These are phyloP conservation scores for Numenius phaeopus DNA, from an alignment of 2,797 vertebrate species.

Conservation along the genomic window DNA sequence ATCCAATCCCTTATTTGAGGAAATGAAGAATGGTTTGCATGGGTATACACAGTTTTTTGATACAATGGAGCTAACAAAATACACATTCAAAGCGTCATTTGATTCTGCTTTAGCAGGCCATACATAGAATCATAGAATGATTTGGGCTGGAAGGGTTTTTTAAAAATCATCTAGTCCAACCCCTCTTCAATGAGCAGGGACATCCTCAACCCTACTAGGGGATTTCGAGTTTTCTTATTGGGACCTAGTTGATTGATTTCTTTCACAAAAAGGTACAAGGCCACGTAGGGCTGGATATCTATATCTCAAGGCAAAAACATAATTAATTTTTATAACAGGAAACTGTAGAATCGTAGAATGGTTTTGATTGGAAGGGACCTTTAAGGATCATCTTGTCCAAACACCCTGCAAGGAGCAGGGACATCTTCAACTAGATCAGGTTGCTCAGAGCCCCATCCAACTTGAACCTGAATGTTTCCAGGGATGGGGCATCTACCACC, in stretches of 20 bases:
- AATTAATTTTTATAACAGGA: background rate
- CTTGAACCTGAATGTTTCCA: background rate
- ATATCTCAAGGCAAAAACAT: background rate
- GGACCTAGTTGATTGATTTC: background rate
- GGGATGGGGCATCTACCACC: accelerated
- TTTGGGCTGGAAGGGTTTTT: background rate
- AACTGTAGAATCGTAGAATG: background rate
- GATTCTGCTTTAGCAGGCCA: background rate
- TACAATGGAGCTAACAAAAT: background rate
- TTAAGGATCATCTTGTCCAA: background rate
- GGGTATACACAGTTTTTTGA: background rate
- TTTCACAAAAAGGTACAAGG: background rate
- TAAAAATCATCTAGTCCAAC: background rate
- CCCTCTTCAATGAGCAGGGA: background rate
- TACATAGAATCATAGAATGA: background rate
- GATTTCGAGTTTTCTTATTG: background rate
- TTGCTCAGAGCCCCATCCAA: background rate
- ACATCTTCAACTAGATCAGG: background rate
- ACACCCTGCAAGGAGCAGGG: accelerated
- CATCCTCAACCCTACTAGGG: background rate
- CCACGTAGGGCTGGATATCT: background rate
- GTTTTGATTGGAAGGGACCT: background rate
- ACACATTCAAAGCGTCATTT: background rate
- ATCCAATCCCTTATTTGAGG: conserved; percentile 10
- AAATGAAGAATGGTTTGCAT: conserved; percentile 60